Percentiles rank a stretch among this genome's conserved stretches.
Evolutionary conservation across 2,797 vertebrate species (phyloP).

Genomic region (Coranthus polyacanthus): DNA sequence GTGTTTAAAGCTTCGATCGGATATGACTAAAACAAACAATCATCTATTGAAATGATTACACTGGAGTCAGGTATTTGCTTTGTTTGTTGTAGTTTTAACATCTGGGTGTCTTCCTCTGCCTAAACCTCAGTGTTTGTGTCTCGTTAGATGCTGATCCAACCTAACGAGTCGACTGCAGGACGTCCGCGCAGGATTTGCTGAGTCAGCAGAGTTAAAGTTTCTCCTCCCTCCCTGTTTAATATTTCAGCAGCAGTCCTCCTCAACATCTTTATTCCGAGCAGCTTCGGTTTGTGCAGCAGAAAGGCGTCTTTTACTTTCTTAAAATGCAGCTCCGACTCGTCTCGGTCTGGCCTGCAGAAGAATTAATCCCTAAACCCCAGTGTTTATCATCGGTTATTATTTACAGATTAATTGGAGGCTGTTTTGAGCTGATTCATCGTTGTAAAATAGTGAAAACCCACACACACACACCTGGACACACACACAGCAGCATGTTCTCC

Average conservation of each 20-base stretch:
- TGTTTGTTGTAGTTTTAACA: too few species aligned
- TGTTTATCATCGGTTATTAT: constrained; percentile 16
- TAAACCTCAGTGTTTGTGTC: too few species aligned
- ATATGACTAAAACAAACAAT: too few species aligned
- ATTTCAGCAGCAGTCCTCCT: constrained; percentile 37
- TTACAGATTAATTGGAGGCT: constrained; percentile 6
- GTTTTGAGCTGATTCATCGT: constrained; percentile 28
- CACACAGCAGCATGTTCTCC: constrained; percentile 1
- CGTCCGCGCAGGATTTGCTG: constrained; percentile 33
- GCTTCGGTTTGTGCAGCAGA: constrained; percentile 29
- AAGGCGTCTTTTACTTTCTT: constrained; percentile 4
- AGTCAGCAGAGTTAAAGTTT: constrained; percentile 25
- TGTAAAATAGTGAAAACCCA: neutral
- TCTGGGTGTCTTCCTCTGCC: too few species aligned
- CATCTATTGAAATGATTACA: too few species aligned
- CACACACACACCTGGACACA: neutral
- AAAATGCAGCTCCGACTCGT: neutral
- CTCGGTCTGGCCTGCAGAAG: constrained; percentile 3
- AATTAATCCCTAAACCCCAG: constrained; percentile 28
- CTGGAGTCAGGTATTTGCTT: too few species aligned
- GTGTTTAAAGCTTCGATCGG: too few species aligned
- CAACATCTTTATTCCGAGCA: constrained; percentile 43
- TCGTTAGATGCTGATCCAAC: constrained; percentile 7
- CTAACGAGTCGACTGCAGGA: constrained; percentile 7
- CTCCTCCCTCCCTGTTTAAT: constrained; percentile 43